These are phyloP conservation scores for Drosophila arawakana DNA, from an alignment of 1,140 invertebrate genomes.

Conservation along the genomic window DNA sequence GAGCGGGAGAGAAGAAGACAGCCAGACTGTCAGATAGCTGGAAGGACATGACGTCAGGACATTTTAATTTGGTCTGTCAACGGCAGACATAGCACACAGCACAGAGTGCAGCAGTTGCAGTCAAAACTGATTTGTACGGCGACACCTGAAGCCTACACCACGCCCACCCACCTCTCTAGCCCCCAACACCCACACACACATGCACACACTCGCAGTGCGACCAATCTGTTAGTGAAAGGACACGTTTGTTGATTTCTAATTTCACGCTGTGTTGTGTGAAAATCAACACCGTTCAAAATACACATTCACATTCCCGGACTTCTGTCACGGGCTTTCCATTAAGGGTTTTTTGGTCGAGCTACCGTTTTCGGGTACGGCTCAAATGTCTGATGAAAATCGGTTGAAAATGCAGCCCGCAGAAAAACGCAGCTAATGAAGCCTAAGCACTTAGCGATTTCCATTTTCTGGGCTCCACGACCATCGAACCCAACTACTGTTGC, in stretches of 20 bases:
- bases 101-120: constrained; percentile 57
- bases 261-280: constrained; percentile 81
- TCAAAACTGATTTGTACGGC: constrained; percentile 69
- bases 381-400: constrained; percentile 25
- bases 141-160: constrained; percentile 61
- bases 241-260: constrained; percentile 78
- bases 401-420: constrained; percentile 67
- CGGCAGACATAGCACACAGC: constrained; percentile 73
- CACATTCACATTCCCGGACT: constrained; percentile 37
- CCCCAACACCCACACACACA: neutral
- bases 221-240: constrained; percentile 41
- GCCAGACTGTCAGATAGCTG: constrained; percentile 32
- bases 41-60: constrained; percentile 51
- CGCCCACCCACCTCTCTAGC: neutral
- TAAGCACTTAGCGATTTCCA: constrained; percentile 39
- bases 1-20: neutral
- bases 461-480: neutral
- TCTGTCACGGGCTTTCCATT: neutral
- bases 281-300: constrained; percentile 67
- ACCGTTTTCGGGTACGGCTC: neutral
- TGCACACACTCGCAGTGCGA: neutral
- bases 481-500: neutral
- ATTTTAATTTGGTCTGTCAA: constrained; percentile 82
- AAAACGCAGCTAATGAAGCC: constrained; percentile 76
- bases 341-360: neutral